Evolutionary conservation across 2,888 invertebrate genomes (phyloP).

Genomic region (Melanostoma mellinum): DNA sequence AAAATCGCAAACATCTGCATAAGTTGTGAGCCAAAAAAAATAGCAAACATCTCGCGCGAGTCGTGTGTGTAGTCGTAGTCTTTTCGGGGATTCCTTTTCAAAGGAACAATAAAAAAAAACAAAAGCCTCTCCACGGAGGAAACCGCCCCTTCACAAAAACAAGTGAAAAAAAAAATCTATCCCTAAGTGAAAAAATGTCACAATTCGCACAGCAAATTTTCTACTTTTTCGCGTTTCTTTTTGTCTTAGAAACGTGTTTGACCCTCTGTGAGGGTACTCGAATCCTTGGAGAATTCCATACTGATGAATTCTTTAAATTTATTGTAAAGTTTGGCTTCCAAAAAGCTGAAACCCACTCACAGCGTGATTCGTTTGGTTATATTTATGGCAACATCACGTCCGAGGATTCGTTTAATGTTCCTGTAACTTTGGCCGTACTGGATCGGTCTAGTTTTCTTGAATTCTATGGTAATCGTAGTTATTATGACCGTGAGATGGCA

Average conservation of each 20-base stretch:
- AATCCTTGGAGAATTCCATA: constrained; percentile 86
- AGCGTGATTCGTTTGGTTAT: constrained; percentile 94
- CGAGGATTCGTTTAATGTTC: constrained; percentile 85
- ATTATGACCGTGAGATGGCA: constrained; percentile 87
- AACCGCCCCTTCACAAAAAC: constrained; percentile 63
- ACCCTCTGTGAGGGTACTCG: constrained; percentile 82
- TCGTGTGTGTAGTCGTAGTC: constrained; percentile 19
- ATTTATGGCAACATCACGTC: constrained; percentile 97
- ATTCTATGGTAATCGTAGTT: constrained; percentile 91
- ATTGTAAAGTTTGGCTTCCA: constrained; percentile 98
- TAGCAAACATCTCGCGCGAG: constrained; percentile 22
- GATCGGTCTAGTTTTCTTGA: constrained; percentile 94
- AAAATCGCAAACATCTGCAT: constrained; percentile 11
- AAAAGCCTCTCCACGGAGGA: constrained; percentile 49
- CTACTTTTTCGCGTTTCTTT: constrained; percentile 62
- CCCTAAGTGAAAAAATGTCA: constrained; percentile 59
- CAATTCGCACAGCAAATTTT: constrained; percentile 65
- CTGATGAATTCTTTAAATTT: constrained; percentile 93
- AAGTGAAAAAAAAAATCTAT: constrained; percentile 23
- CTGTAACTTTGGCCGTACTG: constrained; percentile 93
- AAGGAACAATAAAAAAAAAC: constrained; percentile 20
- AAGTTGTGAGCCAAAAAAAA: constrained; percentile 1
- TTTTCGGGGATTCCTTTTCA: constrained; percentile 7
- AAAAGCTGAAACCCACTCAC: constrained; percentile 94
- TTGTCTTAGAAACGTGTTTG: constrained; percentile 56